Evolutionary conservation across 2,888 invertebrate species (phyloP).

Genomic region (Tenthredo amoena): DNA sequence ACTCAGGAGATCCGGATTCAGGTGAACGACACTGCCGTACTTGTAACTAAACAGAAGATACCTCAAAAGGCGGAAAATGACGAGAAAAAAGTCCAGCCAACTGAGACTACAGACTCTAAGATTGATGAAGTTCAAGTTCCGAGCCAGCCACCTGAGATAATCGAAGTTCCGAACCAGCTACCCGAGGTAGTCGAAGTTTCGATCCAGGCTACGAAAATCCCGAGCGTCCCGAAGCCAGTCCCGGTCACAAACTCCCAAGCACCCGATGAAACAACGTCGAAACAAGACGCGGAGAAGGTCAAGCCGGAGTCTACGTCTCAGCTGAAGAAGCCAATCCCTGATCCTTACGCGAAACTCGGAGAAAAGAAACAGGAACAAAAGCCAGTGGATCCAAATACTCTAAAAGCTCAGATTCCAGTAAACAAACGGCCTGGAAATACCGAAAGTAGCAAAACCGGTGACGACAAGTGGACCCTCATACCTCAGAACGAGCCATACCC

Average conservation of each 20-base stretch:
- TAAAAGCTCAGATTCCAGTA: background rate
- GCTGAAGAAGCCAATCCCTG: constrained; percentile 16
- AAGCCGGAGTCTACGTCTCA: background rate
- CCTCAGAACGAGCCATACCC: constrained; percentile 57
- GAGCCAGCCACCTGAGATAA: constrained; percentile 2
- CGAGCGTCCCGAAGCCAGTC: constrained; percentile 20
- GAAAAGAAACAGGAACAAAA: constrained; percentile 20
- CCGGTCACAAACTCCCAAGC: constrained; percentile 43
- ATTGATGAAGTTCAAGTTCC: background rate
- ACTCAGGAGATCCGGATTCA: constrained; percentile 60
- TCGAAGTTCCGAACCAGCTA: background rate
- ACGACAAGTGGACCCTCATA: constrained; percentile 66
- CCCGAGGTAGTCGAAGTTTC: background rate
- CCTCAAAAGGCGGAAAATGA: constrained; percentile 23
- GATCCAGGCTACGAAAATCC: constrained; percentile 46
- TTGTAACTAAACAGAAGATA: constrained; percentile 55
- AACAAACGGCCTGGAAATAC: background rate
- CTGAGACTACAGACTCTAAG: background rate
- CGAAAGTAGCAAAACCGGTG: constrained; percentile 56
- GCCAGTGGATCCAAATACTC: background rate
- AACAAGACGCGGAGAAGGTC: background rate
- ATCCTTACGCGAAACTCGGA: constrained; percentile 36
- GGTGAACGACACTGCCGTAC: constrained; percentile 63
- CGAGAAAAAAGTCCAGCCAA: background rate
- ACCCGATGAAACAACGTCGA: background rate